Conservation (phyloP, 2,888 invertebrate genomes). For the Frankliniella intonsa region DNA sequence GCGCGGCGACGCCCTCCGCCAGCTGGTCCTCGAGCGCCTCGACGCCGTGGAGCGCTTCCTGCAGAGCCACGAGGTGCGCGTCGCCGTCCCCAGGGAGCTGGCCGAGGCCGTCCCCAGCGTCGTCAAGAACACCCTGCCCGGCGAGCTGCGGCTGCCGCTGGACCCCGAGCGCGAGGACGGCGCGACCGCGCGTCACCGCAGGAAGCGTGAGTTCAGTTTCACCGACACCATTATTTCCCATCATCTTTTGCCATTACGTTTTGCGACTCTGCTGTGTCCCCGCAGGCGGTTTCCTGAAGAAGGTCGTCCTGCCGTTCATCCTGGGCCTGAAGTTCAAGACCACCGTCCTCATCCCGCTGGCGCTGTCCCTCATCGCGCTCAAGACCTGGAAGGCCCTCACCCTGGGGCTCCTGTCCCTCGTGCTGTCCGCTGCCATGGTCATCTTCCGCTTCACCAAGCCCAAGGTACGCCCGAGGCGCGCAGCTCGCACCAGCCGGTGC, state of each 20-base stretch:
- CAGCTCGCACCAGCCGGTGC: no score
- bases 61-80: conserved; percentile 67
- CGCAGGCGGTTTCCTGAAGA: conserved; percentile 76
- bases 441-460: conserved; percentile 85
- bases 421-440: conserved; percentile 77
- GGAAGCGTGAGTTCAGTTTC: conserved; percentile 31
- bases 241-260: background rate
- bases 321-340: conserved; percentile 82
- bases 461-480: conserved; percentile 51
- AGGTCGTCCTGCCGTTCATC: conserved; percentile 78
- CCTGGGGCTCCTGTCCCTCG: conserved; percentile 75
- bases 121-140: conserved; percentile 61
- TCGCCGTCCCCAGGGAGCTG: conserved; percentile 66
- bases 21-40: conserved; percentile 53
- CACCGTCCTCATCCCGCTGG: conserved; percentile 74
- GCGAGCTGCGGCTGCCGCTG: conserved; percentile 66
- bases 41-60: conserved; percentile 71
- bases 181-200: conserved; percentile 35
- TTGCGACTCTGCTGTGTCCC: background rate
- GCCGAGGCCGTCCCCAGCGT: conserved; percentile 53
- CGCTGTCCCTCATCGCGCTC: conserved; percentile 74
- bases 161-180: conserved; percentile 50
- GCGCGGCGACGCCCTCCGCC: conserved; percentile 45
- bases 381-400: conserved; percentile 89
- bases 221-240: no score